Evolutionary conservation across 2,888 invertebrate genomes (phyloP).

Genomic region (Drosophila meridionalis): DNA sequence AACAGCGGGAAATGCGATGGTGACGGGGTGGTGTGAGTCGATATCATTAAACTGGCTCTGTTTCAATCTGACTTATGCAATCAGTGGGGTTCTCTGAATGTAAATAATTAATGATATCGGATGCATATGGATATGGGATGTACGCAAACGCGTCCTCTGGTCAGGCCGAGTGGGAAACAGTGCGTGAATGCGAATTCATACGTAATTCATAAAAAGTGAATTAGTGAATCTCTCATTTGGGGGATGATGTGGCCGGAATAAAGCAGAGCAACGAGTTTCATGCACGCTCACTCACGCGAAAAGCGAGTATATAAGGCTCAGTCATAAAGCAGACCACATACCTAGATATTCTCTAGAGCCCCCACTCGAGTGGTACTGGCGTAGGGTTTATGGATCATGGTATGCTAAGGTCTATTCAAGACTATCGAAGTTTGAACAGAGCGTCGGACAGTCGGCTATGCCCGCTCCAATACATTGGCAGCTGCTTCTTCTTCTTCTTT

Average conservation of each 20-base stretch:
- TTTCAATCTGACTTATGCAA: background rate
- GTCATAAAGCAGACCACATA: too few relatives aligned
- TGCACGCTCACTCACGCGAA: too few relatives aligned
- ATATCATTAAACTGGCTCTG: background rate
- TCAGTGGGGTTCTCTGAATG: background rate
- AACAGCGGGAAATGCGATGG: background rate
- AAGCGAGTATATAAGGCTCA: background rate
- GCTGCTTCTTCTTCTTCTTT: background rate
- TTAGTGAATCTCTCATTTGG: constrained; percentile 27
- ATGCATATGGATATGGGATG: constrained; percentile 4
- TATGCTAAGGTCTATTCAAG: too few relatives aligned
- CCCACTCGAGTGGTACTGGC: too few relatives aligned
- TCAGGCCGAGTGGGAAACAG: constrained; percentile 3
- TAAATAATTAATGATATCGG: constrained; percentile 17
- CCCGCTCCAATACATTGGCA: too few relatives aligned
- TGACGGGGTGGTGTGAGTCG: background rate
- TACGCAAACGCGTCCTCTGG: background rate
- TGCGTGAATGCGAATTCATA: constrained; percentile 17
- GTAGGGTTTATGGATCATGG: too few relatives aligned
- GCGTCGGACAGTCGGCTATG: background rate
- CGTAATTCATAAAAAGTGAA: constrained; percentile 51
- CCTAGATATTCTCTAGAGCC: too few relatives aligned
- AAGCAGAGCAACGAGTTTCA: background rate
- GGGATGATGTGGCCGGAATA: constrained; percentile 30
- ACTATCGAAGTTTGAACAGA: background rate